Evolutionary conservation across 2,888 invertebrate species (phyloP).

Genomic region (Patella ulyssiponensis): DNA sequence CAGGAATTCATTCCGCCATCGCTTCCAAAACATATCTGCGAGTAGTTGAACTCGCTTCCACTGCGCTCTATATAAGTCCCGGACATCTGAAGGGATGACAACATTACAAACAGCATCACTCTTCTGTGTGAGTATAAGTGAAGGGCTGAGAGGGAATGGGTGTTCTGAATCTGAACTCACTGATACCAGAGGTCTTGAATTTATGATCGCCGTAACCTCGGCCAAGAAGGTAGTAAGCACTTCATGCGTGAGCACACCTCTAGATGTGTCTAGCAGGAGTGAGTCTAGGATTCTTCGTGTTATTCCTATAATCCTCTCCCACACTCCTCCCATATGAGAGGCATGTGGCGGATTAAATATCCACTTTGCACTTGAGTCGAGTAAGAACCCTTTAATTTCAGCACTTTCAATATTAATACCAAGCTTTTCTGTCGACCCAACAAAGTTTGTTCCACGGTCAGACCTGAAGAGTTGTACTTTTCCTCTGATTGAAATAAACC

Average conservation of each 20-base stretch:
- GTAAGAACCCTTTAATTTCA: not conserved
- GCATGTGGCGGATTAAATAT: conserved; percentile 39
- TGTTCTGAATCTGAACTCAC: conserved; percentile 24
- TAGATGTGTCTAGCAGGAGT: conserved; percentile 20
- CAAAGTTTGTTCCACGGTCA: conserved; percentile 51
- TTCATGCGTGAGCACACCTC: conserved; percentile 32
- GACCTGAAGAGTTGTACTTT: conserved; percentile 38
- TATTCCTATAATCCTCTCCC: conserved; percentile 38
- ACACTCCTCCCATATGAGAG: conserved; percentile 40
- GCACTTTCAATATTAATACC: conserved; percentile 13
- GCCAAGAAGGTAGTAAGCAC: conserved; percentile 36
- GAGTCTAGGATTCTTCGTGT: conserved; percentile 36
- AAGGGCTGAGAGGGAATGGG: conserved; percentile 33
- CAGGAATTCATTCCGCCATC: conserved; percentile 21
- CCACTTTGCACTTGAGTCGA: conserved; percentile 26
- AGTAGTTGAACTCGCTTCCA: conserved; percentile 26
- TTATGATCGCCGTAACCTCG: conserved; percentile 36
- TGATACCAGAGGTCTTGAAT: conserved; percentile 35
- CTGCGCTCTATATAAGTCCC: not conserved
- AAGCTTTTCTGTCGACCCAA: conserved; percentile 48
- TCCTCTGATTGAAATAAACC: conserved; percentile 43
- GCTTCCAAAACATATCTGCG: conserved; percentile 9
- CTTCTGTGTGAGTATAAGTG: conserved; percentile 27
- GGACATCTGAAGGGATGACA: not conserved
- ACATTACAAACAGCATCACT: conserved; percentile 1